Conservation (phyloP, 2,888 invertebrate species). For the Tenthredo notha region DNA sequence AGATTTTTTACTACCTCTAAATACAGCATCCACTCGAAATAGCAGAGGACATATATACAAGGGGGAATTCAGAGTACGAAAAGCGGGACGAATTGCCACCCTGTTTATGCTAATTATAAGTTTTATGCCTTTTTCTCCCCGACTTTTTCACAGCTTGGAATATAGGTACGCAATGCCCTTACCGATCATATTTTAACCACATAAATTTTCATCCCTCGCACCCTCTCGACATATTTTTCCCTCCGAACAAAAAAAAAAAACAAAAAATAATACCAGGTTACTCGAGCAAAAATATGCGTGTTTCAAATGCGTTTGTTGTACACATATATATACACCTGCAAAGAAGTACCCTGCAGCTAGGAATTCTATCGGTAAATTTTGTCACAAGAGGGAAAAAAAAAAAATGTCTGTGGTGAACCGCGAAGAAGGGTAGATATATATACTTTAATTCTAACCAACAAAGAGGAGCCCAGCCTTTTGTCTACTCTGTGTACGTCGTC, state of each 20-base stretch:
- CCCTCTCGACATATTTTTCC: neutral
- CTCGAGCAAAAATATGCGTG: neutral
- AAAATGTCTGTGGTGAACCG: neutral
- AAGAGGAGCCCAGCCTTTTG: constrained; percentile 20
- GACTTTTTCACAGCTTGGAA: neutral
- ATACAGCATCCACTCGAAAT: constrained; percentile 24
- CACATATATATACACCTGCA: neutral
- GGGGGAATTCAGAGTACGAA: neutral
- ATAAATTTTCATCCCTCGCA: constrained; percentile 28
- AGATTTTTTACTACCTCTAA: constrained; percentile 41
- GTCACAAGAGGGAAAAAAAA: neutral
- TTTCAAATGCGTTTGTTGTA: neutral
- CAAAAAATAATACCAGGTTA: neutral
- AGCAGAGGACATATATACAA: neutral
- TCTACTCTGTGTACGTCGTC: constrained; percentile 13
- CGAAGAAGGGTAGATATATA: neutral
- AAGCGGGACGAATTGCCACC: constrained; percentile 49
- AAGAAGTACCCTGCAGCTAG: neutral
- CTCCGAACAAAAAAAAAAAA: neutral
- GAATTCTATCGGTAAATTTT: constrained; percentile 20
- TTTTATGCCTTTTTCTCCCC: constrained; percentile 14
- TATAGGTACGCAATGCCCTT: neutral
- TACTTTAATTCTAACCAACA: constrained; percentile 8
- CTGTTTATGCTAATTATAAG: constrained; percentile 50
- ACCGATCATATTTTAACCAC: constrained; percentile 8